Percentiles rank a stretch among this genome's conserved stretches.
Conservation (phyloP, 2,797 vertebrate species). For the Channa striata region DNA sequence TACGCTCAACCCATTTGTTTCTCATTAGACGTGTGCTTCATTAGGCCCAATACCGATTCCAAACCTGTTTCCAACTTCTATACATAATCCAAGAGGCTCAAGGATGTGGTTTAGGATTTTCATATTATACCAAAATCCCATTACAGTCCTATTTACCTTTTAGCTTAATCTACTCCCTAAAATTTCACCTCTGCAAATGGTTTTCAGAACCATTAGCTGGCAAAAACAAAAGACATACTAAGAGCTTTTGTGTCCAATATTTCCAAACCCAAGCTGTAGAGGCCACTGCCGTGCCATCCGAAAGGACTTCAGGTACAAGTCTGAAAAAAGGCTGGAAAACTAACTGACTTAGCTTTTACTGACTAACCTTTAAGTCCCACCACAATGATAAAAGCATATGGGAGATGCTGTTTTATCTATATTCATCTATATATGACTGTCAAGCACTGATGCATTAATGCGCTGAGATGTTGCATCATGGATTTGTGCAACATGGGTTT, state of each 20-base stretch:
- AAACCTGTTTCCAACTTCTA: neutral
- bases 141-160: neutral
- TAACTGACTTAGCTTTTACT: too few species aligned
- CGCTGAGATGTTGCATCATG: constrained; percentile 12
- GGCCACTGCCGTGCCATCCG: too few species aligned
- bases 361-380: too few species aligned
- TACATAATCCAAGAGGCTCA: neutral
- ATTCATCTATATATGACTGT: neutral
- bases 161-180: neutral
- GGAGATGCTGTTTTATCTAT: neutral
- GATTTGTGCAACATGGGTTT: constrained; percentile 32
- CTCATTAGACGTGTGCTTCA: neutral
- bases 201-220: neutral
- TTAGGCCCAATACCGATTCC: neutral
- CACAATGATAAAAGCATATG: neutral
- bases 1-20: neutral
- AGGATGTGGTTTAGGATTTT: neutral
- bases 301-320: too few species aligned
- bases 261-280: neutral
- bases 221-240: neutral
- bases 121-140: neutral
- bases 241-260: neutral
- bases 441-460: neutral
- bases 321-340: too few species aligned
- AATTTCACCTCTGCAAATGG: neutral